These are phyloP conservation scores for Disparrhopalites patrizii DNA, from an alignment of 2,888 invertebrate genomes.

Conservation along the genomic window DNA sequence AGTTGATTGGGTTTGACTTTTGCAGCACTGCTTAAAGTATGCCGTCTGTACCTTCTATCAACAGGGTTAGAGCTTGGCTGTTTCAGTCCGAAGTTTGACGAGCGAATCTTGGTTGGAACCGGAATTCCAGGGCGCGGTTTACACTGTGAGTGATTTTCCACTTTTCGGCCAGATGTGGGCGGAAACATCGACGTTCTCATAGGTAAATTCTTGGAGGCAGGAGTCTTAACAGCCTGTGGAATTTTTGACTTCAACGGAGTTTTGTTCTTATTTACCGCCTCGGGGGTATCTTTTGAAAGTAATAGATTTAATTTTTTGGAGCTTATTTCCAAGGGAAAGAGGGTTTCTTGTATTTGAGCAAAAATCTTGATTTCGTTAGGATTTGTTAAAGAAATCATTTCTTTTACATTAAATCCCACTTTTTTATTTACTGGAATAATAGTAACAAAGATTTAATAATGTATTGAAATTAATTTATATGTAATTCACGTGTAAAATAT, in stretches of 20 bases:
- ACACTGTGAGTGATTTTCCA: slow-evolving; percentile 3
- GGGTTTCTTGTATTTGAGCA: neutral
- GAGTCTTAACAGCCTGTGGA: too few species aligned
- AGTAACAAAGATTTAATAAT: too few species aligned
- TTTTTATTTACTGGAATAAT: neutral
- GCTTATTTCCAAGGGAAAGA: neutral
- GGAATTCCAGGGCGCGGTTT: neutral
- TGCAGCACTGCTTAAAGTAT: slow-evolving; percentile 1
- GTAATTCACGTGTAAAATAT: too few species aligned
- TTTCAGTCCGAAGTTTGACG: neutral
- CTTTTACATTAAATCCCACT: neutral
- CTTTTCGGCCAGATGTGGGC: neutral
- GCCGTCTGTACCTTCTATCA: neutral
- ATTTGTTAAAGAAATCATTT: neutral
- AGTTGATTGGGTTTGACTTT: neutral
- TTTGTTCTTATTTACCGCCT: neutral
- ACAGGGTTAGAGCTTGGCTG: neutral
- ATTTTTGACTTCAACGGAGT: neutral
- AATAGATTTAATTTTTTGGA: neutral
- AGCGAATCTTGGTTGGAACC: neutral
- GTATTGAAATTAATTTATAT: too few species aligned
- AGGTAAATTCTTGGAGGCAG: neutral
- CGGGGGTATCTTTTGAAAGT: neutral
- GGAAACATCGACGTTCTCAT: neutral
- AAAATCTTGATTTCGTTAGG: neutral